Evolutionary conservation across 1,140 invertebrate species (phyloP), one percentile per base, ranked within the genome.

Genomic region (Calosoma granatense): DNA sequence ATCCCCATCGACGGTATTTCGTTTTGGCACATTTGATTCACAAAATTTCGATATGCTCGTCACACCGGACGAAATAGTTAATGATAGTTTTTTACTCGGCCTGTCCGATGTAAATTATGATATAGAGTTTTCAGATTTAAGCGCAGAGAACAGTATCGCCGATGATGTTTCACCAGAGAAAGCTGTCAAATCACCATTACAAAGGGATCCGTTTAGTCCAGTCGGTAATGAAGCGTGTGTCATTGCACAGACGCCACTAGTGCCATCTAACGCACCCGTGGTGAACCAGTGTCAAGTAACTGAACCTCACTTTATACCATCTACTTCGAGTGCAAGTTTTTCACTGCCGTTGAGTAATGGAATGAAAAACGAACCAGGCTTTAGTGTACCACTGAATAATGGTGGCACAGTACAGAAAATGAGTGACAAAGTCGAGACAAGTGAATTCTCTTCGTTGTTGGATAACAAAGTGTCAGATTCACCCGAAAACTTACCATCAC

Each of bases 101-200:
- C 64, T 86, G 12, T 81, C 79, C n/a, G 81, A 81, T 63, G 79
- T 86, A 19, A 86, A 84, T 69, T 86, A 85, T 63, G 85, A 86
- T 59, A 85, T 86, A 47, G 83, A 85, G 65, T 71, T 84, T 51
- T 86, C 82, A 1, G 84, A 86, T 69, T 72, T 82, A 23, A 86
- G 83, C 60, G 80, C 76, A 0, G 83, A 86, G 2, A 85, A 83
- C 63, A 85, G 83, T 59, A 70, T 77, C 15, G 78, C 79, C 1
- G 82, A 85, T 36, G 81, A 83, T 41, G 57, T 74, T 15, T 76
- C 75, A n/a, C 65, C 64, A 2, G 65, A 66, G 57, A 70, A 67
- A 58, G 54, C 30, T 43, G 12, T 39, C 14, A 61, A 62, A 54
- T 65, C 59, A 17, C 59, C 60, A 0, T 70, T 55, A 51, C 59